Base-by-base conservation (phyloP, 2,113 vertebrate genomes). In the Pluvianellus socialis region DNA sequence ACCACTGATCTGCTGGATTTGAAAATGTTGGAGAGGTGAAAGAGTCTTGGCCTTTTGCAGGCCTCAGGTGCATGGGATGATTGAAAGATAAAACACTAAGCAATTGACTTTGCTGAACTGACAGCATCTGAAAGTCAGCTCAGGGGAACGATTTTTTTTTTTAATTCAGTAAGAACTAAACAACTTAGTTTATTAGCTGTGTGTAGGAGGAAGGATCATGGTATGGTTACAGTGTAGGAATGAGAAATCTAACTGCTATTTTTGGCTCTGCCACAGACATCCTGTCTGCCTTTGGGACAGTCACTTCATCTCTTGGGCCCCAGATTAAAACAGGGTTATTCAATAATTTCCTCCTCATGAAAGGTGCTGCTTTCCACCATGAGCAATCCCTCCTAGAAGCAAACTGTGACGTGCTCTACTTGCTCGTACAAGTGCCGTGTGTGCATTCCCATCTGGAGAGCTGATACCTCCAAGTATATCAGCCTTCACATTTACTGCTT, bases 221-320 rank as follows among this genome's bases (percentile, higher is more conserved):
- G 30, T 73, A 56, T 68, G 24, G 83, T 75, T 89, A 55, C 40
- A 55, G 44, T 14, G 52, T 62, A 86, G 92, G 80, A 94, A 68
- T 32, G 72, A 92, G 73, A 96, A 85, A 75, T 38, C 24, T 74
- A 52, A 44, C 12, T 58, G 35, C 74, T 96, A 53, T 93, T 97
- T 96, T 92, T 96, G 53, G 17, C 66, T 89, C 35, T 95, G 66
- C 66, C 73, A 94, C 83, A 92, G 76, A 84, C 79, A 94, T 79
- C 76, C 80, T 95, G 44, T 62, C 66, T 89, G 73, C 38, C 74
- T 95, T 79, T 73, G 75, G 90, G 93, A 85, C 61, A 86, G 49
- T 68, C 70, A 61, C 35, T 72, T 94, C 27, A 38, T 10, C 18
- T 80, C 44, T 89, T 61, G 35, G 61, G 26, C 40, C n/a, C 15